These are phyloP conservation scores for Myotis vivesi DNA, from an alignment of 2,797 vertebrate genomes.

Conservation along the genomic window DNA sequence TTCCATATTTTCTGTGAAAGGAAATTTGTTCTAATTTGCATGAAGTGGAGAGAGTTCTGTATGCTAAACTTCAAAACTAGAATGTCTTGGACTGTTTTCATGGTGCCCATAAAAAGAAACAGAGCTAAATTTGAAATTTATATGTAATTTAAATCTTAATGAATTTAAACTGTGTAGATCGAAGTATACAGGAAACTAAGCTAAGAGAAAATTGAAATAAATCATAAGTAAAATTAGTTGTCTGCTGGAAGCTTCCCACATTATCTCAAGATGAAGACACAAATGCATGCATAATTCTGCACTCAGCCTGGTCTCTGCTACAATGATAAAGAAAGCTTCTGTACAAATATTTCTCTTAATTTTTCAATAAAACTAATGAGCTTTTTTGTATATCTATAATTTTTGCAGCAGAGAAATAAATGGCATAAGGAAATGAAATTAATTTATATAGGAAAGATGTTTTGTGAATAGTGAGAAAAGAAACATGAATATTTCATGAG, in stretches of 20 bases:
- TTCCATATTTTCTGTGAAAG: slow-evolving; percentile 38
- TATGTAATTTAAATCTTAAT: slow-evolving; percentile 47
- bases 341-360: background rate
- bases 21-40: slow-evolving; percentile 37
- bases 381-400: background rate
- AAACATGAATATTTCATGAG: background rate
- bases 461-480: background rate
- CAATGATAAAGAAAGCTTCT: background rate
- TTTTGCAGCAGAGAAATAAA: slow-evolving; percentile 23
- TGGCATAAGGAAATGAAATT: background rate
- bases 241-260: background rate
- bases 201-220: slow-evolving; percentile 3
- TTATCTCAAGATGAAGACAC: background rate
- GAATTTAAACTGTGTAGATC: slow-evolving; percentile 16
- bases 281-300: background rate
- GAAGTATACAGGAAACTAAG: background rate
- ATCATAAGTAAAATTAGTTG: slow-evolving; percentile 27
- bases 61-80: slow-evolving; percentile 40
- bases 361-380: background rate
- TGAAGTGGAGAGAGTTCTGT: background rate
- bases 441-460: background rate
- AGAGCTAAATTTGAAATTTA: slow-evolving; percentile 5
- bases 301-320: background rate
- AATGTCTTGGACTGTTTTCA: background rate
- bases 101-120: background rate